A percentile compares a stretch with the other conserved stretches of the same genome.
phyloP scores from a whole-genome alignment of 35 echinoderm and acorn worm genomes.

The Acanthaster planci region DNA sequence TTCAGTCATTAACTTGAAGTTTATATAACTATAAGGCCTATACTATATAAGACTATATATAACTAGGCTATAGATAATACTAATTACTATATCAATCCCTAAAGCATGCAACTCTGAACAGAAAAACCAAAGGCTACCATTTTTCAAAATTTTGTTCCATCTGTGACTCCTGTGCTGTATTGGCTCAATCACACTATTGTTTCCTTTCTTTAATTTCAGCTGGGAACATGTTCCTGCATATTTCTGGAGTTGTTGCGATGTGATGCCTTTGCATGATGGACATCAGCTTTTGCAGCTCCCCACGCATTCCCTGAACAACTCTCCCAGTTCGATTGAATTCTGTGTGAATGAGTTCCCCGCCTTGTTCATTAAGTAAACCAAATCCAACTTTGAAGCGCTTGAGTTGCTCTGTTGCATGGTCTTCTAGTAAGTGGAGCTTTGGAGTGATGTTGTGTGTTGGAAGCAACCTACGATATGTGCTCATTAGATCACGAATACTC shows the following conservation, averaged over 20 bases:
- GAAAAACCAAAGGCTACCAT: too few species aligned
- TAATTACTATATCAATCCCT: too few species aligned
- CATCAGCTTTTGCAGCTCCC: neutral
- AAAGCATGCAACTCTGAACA: too few species aligned
- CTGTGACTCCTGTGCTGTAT: too few species aligned
- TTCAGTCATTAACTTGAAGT: too few species aligned
- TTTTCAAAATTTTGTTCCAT: too few species aligned
- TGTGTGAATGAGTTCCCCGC: slow-evolving; percentile 42
- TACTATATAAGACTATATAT: too few species aligned
- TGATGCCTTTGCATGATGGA: slow-evolving; percentile 9
- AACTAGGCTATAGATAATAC: too few species aligned
- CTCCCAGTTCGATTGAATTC: slow-evolving; percentile 37
- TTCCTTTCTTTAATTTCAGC: neutral
- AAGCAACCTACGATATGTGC: slow-evolving; percentile 31
- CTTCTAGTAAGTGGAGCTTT: slow-evolving; percentile 66
- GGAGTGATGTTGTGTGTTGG: slow-evolving; percentile 37
- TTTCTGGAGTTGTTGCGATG: neutral
- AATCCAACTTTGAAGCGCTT: slow-evolving; percentile 5
- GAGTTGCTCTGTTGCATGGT: slow-evolving; percentile 43
- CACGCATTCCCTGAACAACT: slow-evolving; percentile 1
- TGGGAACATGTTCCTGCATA: neutral
- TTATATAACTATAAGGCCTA: too few species aligned
- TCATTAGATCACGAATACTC: slow-evolving; percentile 21
- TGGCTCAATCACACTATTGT: too few species aligned
- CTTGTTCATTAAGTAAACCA: slow-evolving; percentile 50